A percentile compares a stretch with the other conserved stretches of the same genome.
These are phyloP conservation scores for Rhyacophila brunnea DNA, from an alignment of 1,140 invertebrate species.

Conservation along the genomic window DNA sequence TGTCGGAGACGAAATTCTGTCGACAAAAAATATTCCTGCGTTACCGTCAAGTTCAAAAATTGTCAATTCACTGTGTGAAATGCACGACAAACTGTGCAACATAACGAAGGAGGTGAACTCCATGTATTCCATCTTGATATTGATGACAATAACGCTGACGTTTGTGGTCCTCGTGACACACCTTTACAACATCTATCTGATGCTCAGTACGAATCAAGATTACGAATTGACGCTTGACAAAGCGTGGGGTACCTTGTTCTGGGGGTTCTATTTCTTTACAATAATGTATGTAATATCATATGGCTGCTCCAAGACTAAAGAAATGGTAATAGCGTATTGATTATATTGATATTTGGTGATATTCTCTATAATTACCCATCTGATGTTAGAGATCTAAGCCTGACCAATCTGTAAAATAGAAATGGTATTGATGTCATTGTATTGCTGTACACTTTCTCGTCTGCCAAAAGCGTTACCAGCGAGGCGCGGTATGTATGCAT, in stretches of 20 bases:
- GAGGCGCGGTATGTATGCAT: no score
- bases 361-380: no score
- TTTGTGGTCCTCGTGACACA: slow-evolving; percentile 27
- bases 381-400: no score
- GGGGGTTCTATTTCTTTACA: slow-evolving; percentile 2
- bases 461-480: no score
- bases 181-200: slow-evolving; percentile 29
- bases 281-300: slow-evolving; percentile 10
- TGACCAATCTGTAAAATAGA: no score
- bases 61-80: slow-evolving; percentile 14
- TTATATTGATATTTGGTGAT: no score
- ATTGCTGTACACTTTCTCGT: no score
- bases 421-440: no score
- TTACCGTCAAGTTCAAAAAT: not conserved
- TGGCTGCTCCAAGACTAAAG: slow-evolving; percentile 16
- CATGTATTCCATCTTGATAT: slow-evolving; percentile 22
- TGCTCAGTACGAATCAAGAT: slow-evolving; percentile 13
- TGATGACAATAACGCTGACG: slow-evolving; percentile 14
- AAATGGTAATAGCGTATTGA: slow-evolving; percentile 1
- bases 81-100: slow-evolving; percentile 26
- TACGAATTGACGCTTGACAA: slow-evolving; percentile 6
- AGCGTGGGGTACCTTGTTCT: slow-evolving; percentile 7
- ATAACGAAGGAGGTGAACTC: slow-evolving; percentile 16
- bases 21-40: slow-evolving; percentile 7
- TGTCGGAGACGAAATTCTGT: not conserved